Percentiles rank a stretch among this genome's conserved stretches.
These are phyloP conservation scores for Chrysolina haemoptera DNA, from an alignment of 2,888 invertebrate species.

Conservation along the genomic window DNA sequence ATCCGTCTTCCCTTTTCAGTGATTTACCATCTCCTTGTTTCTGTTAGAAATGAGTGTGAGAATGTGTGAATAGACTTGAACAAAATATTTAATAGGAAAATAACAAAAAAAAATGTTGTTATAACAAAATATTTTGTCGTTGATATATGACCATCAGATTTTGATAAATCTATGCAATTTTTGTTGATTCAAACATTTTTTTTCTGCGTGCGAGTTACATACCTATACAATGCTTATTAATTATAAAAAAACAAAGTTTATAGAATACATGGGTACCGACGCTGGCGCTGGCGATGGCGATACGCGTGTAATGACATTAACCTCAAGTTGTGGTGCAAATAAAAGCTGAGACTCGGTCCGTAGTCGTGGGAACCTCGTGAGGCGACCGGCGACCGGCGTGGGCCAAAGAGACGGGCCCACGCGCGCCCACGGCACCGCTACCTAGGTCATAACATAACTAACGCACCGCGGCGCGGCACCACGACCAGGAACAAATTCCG, in stretches of 20 bases:
- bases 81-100: too few relatives aligned
- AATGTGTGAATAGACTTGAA: too few relatives aligned
- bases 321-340: constrained; percentile 56
- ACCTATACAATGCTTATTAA: too few relatives aligned
- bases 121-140: too few relatives aligned
- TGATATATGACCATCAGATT: too few relatives aligned
- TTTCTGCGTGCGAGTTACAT: too few relatives aligned
- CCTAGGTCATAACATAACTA: constrained; percentile 49
- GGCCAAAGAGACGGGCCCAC: constrained; percentile 54
- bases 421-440: constrained; percentile 57
- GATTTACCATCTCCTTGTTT: too few relatives aligned
- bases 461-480: constrained; percentile 21
- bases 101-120: too few relatives aligned
- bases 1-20: too few relatives aligned
- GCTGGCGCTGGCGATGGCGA: constrained; percentile 31
- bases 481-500: constrained; percentile 5
- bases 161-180: too few relatives aligned
- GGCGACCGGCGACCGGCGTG: constrained; percentile 41
- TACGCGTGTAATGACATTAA: constrained; percentile 57
- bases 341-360: constrained; percentile 53
- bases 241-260: constrained; percentile 17
- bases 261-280: constrained; percentile 28
- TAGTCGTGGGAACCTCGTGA: constrained; percentile 56
- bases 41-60: too few relatives aligned
- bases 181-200: too few relatives aligned